Evolutionary conservation across 2,797 vertebrate species (phyloP).

Genomic region (Pangasius mekongensis): DNA sequence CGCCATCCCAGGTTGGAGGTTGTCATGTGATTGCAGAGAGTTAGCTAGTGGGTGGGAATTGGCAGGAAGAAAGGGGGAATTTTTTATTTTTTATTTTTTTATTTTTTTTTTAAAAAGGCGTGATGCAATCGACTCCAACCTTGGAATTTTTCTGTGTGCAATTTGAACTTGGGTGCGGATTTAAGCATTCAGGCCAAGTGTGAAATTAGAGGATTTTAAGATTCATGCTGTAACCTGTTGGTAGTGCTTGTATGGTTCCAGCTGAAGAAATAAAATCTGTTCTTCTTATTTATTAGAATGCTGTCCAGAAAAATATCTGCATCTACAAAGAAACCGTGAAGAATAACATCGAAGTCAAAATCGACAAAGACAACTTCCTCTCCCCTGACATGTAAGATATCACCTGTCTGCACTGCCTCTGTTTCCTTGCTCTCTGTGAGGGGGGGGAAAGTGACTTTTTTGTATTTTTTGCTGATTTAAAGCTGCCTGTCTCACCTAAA

Average conservation of each 20-base stretch:
- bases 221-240: no score
- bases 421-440: not conserved
- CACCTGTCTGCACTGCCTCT: not conserved
- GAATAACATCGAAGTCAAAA: constrained; percentile 84
- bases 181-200: no score
- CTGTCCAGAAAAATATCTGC: constrained; percentile 87
- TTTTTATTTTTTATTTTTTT: no score
- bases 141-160: no score
- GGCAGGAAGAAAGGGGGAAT: not conserved
- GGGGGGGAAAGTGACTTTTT: not conserved
- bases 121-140: no score
- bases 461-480: not conserved
- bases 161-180: no score
- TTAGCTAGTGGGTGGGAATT: not conserved
- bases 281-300: constrained; percentile 69
- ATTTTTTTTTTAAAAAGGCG: no score
- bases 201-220: no score
- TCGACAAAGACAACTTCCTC: constrained; percentile 90
- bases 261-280: not conserved
- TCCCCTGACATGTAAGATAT: constrained; percentile 84
- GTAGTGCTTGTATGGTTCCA: not conserved
- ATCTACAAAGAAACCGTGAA: constrained; percentile 89
- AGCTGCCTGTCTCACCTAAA: not conserved
- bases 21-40: not conserved
- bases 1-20: not conserved